Base-by-base conservation (phyloP, 1,140 invertebrate genomes). In the Panagrolaimus sp. region DNA sequence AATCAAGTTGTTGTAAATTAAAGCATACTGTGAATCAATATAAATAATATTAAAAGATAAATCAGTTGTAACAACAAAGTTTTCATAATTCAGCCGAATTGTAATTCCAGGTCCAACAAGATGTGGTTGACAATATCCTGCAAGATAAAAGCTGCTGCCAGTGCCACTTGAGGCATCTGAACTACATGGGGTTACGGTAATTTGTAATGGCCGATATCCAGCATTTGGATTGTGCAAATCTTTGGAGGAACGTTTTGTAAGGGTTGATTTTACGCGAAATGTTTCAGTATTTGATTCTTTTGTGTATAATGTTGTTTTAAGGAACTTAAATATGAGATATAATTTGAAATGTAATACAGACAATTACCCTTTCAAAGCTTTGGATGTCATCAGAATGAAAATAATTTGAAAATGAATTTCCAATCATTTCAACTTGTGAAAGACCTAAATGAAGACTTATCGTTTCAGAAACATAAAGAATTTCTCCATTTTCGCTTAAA, bases 401-500 rank as follows among this genome's bases (percentile, higher is more conserved):
- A 20, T 70, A 70, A 13, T 51, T 25, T 16, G 20, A 66, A 20
- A 70, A 42, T 8, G 25, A 31, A 46, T 62, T 70, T 45, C 68
- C 68, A 38, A 31, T 66, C 20, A 70, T 25, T 27, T 70, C 68
- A 45, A 70, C 68, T 44, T 67, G 68, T n/a, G 23, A 38, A 3
- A 70, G 53, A 11, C 68, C 68, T 16, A 70, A 44, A 51, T 70
- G 65, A n/a, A 44, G 25, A 46, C 68, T 70, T 0, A 70, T 67
- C n/a, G 68, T 67, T 45, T 70, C 68, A 44, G 68, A 71, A n/a
- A 70, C 65, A 46, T 70, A 70, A 11, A 70, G 16, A 68, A 70
- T 61, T 43, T 38, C 27, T 2, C 46, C 65, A 27, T 48, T 45
- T 9, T 46, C 20, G 5, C 31, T 44, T 14, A 70, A 38, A 51